Evolutionary conservation across 1,140 invertebrate genomes (phyloP), one percentile per base, ranked within the genome.

Genomic region (Magallana ariakensis): DNA sequence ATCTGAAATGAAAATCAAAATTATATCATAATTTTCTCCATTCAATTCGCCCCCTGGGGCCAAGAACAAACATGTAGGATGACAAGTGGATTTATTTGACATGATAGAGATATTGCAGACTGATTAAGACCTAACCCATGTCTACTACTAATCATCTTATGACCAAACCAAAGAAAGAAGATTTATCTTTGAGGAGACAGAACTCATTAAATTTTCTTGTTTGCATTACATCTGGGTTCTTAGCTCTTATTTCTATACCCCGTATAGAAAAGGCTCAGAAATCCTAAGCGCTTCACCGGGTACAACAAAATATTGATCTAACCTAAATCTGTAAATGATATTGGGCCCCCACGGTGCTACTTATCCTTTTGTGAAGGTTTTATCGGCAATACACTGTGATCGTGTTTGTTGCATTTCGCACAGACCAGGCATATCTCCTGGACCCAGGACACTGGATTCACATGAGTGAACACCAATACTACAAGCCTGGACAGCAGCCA

Each of bases 321-420:
- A 75, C 66, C 66, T 26, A 75, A 75, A 75, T 75, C 66, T 75
- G 66, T 75, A 75, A 75, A 75, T 75, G 66, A 75, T 75, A 75
- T 75, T 11, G 66, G 66, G 66, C 66, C 66, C 66, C 66, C 66
- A 33, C 22, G 15, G 66, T 26, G 66, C 10, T 75, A 75, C 66
- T 75, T 75, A 75, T 75, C 66, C 22, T 26, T 75, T 75, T 75
- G 66, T 75, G 13, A 75, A 33, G 19, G 19, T 75, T 75, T 26
- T 26, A 75, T 26, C 22, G 22, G 66, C 66, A 75, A 75, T 75
- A 75, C 66, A 75, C 66, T 75, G 62, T 70, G 66, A 75, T 75
- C 66, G 22, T 75, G 22, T 46, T 75, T 75, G 66, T 75, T 75
- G 66, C 22, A 75, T 75, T 75, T 75, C 22, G 33, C 22, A 75